Evolutionary conservation across 2,113 vertebrate species (phyloP), one percentile per base, ranked within the genome.

Genomic region (Charina bottae): DNA sequence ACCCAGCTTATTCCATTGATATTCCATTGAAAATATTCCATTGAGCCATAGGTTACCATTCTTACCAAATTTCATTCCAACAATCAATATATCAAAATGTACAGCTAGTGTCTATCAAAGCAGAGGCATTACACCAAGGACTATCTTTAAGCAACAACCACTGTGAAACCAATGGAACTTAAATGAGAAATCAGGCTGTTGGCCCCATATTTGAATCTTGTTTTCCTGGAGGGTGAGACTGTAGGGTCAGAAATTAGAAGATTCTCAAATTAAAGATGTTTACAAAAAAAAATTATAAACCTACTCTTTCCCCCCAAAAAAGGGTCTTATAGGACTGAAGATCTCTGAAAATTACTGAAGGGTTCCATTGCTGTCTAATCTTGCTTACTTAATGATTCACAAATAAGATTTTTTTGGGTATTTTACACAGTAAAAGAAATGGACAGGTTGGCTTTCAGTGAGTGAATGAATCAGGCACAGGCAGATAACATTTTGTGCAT

Each of bases 11-110:
- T n/a, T n/a, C n/a, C n/a, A n/a, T n/a, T n/a, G n/a, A n/a, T n/a
- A n/a, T n/a, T n/a, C n/a, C n/a, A n/a, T n/a, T n/a, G n/a, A n/a
- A n/a, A 90, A 93, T 95, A 96, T 94, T 96, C 94, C 83, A 87
- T 0, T 55, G 94, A 96, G 87, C 95, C 90, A 92, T 5, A 53
- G 83, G 49, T 94, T 96, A 88, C 53, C 94, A 91, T 94, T 96
- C 46, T 92, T 68, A 21, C 91, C 94, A 96, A 96, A 92, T 97
- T 97, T 24, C 91, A 96, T 93, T 96, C 92, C 89, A 93, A 56
- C 24, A 90, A 55, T 42, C 86, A 96, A 93, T 0, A 11, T 90
- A 91, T 90, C 58, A 68, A 96, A 94, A 93, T 15, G 85, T 85
- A 93, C 90, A 92, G 84, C 49, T 96, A 96, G 95, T 89, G 88